phyloP scores from a whole-genome alignment of 2,113 vertebrate species.

The Chunga burmeisteri region DNA sequence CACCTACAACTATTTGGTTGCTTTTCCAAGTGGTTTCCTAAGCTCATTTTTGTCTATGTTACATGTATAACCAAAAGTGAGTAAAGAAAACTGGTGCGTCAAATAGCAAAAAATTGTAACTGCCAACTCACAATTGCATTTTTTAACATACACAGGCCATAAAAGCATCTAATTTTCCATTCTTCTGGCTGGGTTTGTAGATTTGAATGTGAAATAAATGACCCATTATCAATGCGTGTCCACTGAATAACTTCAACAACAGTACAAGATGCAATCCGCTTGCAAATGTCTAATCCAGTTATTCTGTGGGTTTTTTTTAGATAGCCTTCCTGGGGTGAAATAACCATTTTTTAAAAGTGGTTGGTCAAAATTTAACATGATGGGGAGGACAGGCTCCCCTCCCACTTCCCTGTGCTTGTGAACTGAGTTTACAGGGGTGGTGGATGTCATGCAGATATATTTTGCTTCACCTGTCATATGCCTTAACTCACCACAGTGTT shows the following conservation, averaged over 20 bases:
- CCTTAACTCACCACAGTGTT: background rate
- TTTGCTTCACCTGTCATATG: background rate
- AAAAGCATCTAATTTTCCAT: background rate
- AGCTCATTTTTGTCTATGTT: background rate
- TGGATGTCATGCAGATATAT: background rate
- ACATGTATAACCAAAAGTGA: background rate
- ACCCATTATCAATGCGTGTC: background rate
- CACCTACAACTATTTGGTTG: background rate
- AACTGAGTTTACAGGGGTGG: background rate
- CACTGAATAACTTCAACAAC: background rate
- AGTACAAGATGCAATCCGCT: background rate
- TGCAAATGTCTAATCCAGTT: background rate
- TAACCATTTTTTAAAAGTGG: background rate
- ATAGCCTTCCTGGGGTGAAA: background rate
- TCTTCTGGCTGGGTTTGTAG: background rate
- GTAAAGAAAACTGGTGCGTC: background rate
- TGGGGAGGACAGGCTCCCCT: background rate
- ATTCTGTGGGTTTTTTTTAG: background rate
- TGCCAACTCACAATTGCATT: background rate
- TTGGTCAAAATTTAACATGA: background rate
- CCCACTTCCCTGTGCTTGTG: background rate
- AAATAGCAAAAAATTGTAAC: background rate
- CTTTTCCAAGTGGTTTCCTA: background rate
- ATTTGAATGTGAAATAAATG: background rate
- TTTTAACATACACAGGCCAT: background rate